These are phyloP conservation scores for Serilophus lunatus DNA, from an alignment of 2,113 vertebrate genomes.

Conservation along the genomic window DNA sequence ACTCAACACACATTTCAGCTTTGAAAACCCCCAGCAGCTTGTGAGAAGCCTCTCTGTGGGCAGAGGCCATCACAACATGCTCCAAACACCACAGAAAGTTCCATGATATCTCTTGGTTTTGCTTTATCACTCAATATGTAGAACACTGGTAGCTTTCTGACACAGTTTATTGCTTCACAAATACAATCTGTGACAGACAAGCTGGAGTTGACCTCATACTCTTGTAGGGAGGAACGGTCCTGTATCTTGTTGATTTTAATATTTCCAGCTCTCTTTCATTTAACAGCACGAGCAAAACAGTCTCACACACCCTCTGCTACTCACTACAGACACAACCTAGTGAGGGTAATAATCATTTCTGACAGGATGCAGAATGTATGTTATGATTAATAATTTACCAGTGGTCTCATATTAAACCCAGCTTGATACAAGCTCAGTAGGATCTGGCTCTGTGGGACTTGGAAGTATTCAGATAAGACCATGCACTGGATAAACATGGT, in stretches of 20 bases:
- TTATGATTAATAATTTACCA: constrained; percentile 17
- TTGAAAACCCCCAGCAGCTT: accelerated
- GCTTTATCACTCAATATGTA: accelerated
- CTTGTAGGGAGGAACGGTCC: background rate
- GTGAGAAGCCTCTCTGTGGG: accelerated
- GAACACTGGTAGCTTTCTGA: accelerated
- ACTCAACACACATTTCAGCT: background rate
- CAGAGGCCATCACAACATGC: accelerated
- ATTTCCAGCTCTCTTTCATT: background rate
- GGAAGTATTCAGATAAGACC: background rate
- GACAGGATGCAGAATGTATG: background rate
- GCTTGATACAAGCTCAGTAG: background rate
- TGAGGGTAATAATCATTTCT: background rate
- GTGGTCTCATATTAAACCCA: background rate
- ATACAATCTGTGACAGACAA: background rate
- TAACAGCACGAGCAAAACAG: background rate
- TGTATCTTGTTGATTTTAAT: accelerated
- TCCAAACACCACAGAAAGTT: background rate
- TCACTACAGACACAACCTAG: background rate
- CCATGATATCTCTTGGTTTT: accelerated
- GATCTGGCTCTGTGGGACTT: background rate
- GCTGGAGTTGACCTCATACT: background rate
- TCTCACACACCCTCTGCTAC: background rate
- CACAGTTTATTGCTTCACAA: background rate
- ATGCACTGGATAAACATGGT: background rate